Conservation (phyloP, 1,140 invertebrate species). For the Camponotus vicinus region DNA sequence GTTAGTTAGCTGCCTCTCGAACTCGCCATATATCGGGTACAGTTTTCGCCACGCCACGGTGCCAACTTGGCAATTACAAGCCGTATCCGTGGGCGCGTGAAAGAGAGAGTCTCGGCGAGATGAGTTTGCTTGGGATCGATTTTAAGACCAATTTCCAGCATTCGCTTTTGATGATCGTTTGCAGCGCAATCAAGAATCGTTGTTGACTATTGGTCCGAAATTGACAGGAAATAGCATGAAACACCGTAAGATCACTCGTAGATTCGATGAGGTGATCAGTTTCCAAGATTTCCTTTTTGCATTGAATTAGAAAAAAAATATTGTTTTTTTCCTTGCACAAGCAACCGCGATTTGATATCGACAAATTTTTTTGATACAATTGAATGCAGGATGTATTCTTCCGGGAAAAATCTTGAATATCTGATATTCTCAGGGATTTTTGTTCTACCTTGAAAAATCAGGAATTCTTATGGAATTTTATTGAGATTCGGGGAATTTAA, state of each 20-base stretch:
- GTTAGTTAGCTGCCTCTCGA: slow-evolving; percentile 42
- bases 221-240: background rate
- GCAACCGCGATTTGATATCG: too few relatives aligned
- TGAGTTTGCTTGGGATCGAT: background rate
- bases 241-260: background rate
- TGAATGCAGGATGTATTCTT: too few relatives aligned
- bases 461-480: too few relatives aligned
- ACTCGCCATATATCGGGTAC: slow-evolving; percentile 13
- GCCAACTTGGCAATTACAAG: slow-evolving; percentile 41
- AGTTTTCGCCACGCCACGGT: slow-evolving; percentile 11
- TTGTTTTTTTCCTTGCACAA: too few relatives aligned
- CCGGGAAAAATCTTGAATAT: too few relatives aligned
- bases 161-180: background rate
- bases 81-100: background rate
- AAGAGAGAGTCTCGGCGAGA: slow-evolving; percentile 1
- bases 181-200: background rate
- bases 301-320: background rate
- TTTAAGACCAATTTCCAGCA: background rate
- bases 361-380: background rate
- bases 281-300: background rate
- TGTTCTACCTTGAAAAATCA: too few relatives aligned
- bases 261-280: background rate
- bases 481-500: too few relatives aligned
- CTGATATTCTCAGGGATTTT: too few relatives aligned
- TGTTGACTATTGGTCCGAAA: background rate